Percentiles rank a stretch among this genome's conserved stretches.
phyloP scores from a whole-genome alignment of 2,888 invertebrate species.

The Tubulanus polymorphus region DNA sequence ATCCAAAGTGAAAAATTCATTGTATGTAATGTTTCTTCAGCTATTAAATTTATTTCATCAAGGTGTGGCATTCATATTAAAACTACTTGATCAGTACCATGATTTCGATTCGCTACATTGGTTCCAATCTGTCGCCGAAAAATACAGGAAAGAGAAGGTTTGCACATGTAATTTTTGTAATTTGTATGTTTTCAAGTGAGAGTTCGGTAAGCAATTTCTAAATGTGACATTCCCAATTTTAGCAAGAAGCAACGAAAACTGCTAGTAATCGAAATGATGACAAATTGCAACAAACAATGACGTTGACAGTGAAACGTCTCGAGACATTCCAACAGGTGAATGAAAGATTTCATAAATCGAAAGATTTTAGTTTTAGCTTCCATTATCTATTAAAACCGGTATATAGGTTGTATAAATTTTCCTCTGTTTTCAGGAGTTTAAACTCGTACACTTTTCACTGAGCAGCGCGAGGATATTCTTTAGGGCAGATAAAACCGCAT shows the following conservation, averaged over 20 bases:
- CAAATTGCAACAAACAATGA: constrained; percentile 87
- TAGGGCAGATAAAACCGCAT: constrained; percentile 56
- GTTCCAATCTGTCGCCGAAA: constrained; percentile 81
- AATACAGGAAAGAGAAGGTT: constrained; percentile 64
- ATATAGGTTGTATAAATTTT: too few relatives aligned
- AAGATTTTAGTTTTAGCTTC: too few relatives aligned
- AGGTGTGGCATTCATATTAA: constrained; percentile 84
- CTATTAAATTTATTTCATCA: too few relatives aligned
- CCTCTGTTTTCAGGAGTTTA: constrained; percentile 68
- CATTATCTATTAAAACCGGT: constrained; percentile 1
- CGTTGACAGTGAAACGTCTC: constrained; percentile 81
- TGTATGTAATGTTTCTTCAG: too few relatives aligned
- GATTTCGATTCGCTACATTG: constrained; percentile 92
- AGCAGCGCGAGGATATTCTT: constrained; percentile 95
- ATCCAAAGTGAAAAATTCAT: too few relatives aligned
- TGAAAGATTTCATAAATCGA: too few relatives aligned
- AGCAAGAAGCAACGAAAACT: not conserved
- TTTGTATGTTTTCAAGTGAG: too few relatives aligned
- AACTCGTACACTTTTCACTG: constrained; percentile 82
- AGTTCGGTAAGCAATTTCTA: not conserved
- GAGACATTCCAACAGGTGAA: constrained; percentile 64
- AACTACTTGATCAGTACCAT: constrained; percentile 77
- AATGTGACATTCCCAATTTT: not conserved
- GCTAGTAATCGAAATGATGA: constrained; percentile 58
- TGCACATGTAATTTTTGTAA: constrained; percentile 4